Base-by-base conservation (phyloP, 1,140 invertebrate genomes). In the Papilio polytes region DNA sequence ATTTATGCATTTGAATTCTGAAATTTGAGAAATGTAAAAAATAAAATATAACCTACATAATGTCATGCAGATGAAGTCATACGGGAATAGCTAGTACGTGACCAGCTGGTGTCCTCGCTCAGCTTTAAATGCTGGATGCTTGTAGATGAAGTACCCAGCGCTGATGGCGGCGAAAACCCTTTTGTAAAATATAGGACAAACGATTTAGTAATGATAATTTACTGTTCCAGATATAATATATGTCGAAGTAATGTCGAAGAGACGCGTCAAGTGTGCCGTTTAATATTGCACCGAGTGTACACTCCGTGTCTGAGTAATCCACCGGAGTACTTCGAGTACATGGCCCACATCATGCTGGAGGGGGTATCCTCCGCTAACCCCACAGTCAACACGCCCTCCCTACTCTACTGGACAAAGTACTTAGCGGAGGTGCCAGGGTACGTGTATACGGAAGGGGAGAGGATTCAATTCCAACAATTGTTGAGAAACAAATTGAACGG, bases 151-250 rank as follows among this genome's bases (percentile, higher is more conserved):
- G n/a, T 26, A 26, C 26, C 1, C 26, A 26, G 26, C 26, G 26
- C 26, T 26, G 26, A 26, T 26, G 1, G 1, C 26, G 1, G 2
- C 26, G 26, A 26, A 26, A 26, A 26, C 26, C 26, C 26, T 26
- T 26, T 26, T 2, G 7, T 41, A 4, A 41, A 41, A 0, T 41
- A 8, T 8, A 4, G 31, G 36, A 41, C 7, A 41, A 41, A 8
- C 36, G 2, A 36, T 36, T 36, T 36, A 36, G 6, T 36, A 36
- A 72, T 22, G 20, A 63, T 73, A 3, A n/a, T 8, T 18, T 48
- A 18, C n/a, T 13, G 44, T 82, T 86, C n/a, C 89, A 96, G 96
- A 78, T 97, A 96, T 88, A 97, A 97, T 86, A 89, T 97, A 13
- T 95, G 94, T 82, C 88, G 93, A 6, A 91, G 90, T 12, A 93